Evolutionary conservation across 30 jellyfish, hydroid and myxozoan species (phyloP).

Genomic region (Euphysa ruthae): DNA sequence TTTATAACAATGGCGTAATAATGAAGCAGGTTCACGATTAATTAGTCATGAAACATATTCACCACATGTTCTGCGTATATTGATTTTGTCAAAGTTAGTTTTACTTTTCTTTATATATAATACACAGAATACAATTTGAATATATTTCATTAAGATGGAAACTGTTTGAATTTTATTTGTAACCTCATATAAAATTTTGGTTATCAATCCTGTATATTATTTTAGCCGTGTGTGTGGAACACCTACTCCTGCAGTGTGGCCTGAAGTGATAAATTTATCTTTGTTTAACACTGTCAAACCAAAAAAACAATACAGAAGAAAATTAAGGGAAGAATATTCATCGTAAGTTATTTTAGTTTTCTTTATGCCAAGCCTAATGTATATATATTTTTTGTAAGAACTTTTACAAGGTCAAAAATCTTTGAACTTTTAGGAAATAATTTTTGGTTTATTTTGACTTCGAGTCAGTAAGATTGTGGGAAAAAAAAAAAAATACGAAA

Average conservation of each 20-base stretch:
- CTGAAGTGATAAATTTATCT: slow-evolving; percentile 86
- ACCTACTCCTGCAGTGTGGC: slow-evolving; percentile 98
- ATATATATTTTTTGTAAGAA: background rate
- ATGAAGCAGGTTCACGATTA: too few relatives aligned
- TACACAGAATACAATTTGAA: too few relatives aligned
- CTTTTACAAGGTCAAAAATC: background rate
- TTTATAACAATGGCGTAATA: too few relatives aligned
- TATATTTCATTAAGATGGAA: too few relatives aligned
- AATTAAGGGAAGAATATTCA: slow-evolving; percentile 72
- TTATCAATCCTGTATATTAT: background rate
- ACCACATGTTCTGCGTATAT: too few relatives aligned
- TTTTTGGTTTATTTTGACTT: background rate
- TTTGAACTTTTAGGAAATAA: background rate
- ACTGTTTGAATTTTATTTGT: too few relatives aligned
- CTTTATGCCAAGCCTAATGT: background rate
- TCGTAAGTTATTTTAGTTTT: slow-evolving; percentile 39
- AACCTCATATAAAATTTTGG: background rate
- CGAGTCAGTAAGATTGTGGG: background rate
- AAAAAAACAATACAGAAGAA: slow-evolving; percentile 71
- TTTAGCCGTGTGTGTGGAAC: slow-evolving; percentile 91
- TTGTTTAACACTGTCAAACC: slow-evolving; percentile 74
- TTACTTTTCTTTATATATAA: too few relatives aligned
- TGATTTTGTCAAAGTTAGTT: too few relatives aligned
- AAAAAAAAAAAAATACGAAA: background rate
- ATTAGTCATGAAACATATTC: too few relatives aligned